Evolutionary conservation across 1,140 invertebrate genomes (phyloP).

Genomic region (Papilio polytes): DNA sequence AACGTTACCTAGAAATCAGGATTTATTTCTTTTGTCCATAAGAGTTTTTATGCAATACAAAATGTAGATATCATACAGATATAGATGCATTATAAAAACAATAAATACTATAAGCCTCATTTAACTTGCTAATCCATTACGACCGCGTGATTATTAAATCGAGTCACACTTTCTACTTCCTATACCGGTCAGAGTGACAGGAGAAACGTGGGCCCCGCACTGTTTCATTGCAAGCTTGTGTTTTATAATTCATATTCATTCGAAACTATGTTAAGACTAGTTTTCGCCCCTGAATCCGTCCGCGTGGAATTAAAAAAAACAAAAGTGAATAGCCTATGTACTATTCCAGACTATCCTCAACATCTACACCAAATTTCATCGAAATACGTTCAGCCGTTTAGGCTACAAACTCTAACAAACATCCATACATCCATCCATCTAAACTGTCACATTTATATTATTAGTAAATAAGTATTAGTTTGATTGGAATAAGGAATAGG

Average conservation of each 20-base stretch:
- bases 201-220: neutral
- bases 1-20: no score
- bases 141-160: conserved; percentile 11
- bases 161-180: conserved; percentile 26
- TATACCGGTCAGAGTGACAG: conserved; percentile 3
- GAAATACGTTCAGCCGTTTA: no score
- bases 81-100: neutral
- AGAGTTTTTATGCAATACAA: no score
- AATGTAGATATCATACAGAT: neutral
- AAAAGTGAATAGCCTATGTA: no score
- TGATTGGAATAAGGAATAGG: no score
- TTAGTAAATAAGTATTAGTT: no score
- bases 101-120: neutral
- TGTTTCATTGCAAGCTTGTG: neutral
- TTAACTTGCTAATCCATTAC: neutral
- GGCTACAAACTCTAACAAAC: no score
- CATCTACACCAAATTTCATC: no score
- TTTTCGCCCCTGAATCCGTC: neutral
- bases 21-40: no score
- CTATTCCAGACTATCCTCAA: no score
- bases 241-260: neutral
- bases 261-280: neutral
- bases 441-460: no score
- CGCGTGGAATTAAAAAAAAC: neutral
- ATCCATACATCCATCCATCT: no score